Evolutionary conservation across 2,113 vertebrate genomes (phyloP).

Genomic region (Smithornis capensis): DNA sequence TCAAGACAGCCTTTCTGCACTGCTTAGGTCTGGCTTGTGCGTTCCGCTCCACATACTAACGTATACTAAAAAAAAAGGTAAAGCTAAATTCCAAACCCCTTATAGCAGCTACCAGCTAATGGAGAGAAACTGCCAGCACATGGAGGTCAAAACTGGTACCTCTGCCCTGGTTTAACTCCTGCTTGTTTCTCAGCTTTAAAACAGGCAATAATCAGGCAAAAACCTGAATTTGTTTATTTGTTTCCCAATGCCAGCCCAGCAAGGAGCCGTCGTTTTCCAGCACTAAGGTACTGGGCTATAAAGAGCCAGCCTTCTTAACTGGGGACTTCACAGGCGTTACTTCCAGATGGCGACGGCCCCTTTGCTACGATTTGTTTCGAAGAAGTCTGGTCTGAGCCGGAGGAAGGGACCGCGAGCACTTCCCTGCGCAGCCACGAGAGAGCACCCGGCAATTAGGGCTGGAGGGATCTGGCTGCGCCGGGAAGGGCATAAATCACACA

Average conservation of each 20-base stretch:
- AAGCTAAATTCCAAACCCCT: not conserved
- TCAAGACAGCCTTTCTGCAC: not conserved
- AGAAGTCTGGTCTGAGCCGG: not conserved
- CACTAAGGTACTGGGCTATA: not conserved
- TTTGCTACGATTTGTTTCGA: not conserved
- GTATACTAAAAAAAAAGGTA: not conserved
- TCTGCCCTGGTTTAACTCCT: not conserved
- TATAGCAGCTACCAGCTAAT: not conserved
- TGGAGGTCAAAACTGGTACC: not conserved
- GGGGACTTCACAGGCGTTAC: not conserved
- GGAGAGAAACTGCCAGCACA: not conserved
- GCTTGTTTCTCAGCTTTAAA: not conserved
- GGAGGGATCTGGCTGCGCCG: not conserved
- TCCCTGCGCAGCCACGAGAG: slow-evolving; percentile 78
- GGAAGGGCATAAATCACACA: not conserved
- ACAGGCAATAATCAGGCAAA: not conserved
- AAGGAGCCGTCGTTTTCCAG: not conserved
- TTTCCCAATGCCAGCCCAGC: not conserved
- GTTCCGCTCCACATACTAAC: not conserved
- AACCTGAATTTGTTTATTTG: not conserved
- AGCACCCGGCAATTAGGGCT: slow-evolving; percentile 76
- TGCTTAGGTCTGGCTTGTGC: slow-evolving; percentile 1
- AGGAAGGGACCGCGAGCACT: slow-evolving; percentile 25
- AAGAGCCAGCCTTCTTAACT: not conserved
- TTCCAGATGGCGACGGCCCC: not conserved